A percentile compares a stretch with the other conserved stretches of the same genome.
Conservation (phyloP, 2,888 invertebrate species). For the Drosophila rellima region DNA sequence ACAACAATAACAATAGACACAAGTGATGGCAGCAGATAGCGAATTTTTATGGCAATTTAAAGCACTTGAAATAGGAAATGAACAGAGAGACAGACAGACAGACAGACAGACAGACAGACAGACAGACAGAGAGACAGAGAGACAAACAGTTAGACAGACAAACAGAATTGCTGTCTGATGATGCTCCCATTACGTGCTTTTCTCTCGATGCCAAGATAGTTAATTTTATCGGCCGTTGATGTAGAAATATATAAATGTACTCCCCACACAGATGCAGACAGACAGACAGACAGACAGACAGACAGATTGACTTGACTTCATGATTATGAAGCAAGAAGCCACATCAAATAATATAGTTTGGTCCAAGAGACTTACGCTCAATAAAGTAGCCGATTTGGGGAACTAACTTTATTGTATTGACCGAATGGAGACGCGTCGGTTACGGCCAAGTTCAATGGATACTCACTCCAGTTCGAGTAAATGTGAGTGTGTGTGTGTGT, state of each 20-base stretch:
- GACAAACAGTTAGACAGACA: not conserved
- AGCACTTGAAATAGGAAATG: slow-evolving; percentile 72
- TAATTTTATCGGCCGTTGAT: slow-evolving; percentile 73
- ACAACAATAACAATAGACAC: slow-evolving; percentile 35
- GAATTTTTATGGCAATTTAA: slow-evolving; percentile 78
- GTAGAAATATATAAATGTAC: slow-evolving; percentile 78
- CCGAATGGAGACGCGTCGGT: slow-evolving; percentile 36
- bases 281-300: not conserved
- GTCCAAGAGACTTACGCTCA: slow-evolving; percentile 72
- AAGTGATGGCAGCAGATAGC: slow-evolving; percentile 69
- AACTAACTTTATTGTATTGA: slow-evolving; percentile 78
- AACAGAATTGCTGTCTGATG: slow-evolving; percentile 39
- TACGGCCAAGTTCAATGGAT: slow-evolving; percentile 70
- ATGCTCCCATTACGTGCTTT: slow-evolving; percentile 76
- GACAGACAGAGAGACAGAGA: not conserved
- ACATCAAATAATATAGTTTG: slow-evolving; percentile 72
- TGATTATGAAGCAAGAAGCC: slow-evolving; percentile 69
- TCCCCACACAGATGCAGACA: slow-evolving; percentile 8
- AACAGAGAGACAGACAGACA: slow-evolving; percentile 24
- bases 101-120: not conserved
- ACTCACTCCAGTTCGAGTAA: slow-evolving; percentile 26
- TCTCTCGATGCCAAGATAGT: slow-evolving; percentile 65
- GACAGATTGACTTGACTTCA: slow-evolving; percentile 50
- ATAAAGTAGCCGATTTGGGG: slow-evolving; percentile 78
- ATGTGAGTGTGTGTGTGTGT: slow-evolving; percentile 7